Percentiles rank a stretch among this genome's conserved stretches.
phyloP scores from a whole-genome alignment of 2,113 vertebrate genomes.

The Calyptomena viridis region DNA sequence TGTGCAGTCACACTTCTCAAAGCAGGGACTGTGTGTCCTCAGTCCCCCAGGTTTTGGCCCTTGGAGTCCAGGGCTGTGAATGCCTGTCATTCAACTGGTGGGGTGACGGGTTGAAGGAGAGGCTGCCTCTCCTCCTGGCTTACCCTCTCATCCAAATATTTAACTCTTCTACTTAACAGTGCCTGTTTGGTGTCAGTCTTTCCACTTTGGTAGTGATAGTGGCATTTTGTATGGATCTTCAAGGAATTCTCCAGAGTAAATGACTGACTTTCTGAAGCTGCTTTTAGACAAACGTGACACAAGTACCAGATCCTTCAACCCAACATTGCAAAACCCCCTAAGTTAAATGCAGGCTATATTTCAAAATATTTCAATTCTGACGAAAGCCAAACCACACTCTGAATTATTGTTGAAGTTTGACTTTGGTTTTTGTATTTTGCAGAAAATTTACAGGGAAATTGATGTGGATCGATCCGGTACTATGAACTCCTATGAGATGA shows the following conservation, averaged over 20 bases:
- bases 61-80: neutral
- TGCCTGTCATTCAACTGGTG: neutral
- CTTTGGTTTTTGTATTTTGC: neutral
- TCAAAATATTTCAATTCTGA: neutral
- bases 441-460: constrained; percentile 81
- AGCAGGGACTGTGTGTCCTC: neutral
- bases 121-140: neutral
- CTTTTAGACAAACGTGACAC: neutral
- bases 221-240: neutral
- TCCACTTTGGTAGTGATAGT: neutral
- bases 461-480: constrained; percentile 78
- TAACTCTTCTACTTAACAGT: neutral
- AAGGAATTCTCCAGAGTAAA: neutral
- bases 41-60: neutral
- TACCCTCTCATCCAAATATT: accelerated
- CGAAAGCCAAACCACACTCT: neutral
- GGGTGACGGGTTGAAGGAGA: neutral
- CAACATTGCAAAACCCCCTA: accelerated
- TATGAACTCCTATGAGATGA: constrained; percentile 81
- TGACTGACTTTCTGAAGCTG: neutral
- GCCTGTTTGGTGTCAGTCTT: neutral
- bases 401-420: neutral
- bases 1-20: neutral
- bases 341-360: neutral
- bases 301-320: neutral